Base-by-base conservation (phyloP, 2,797 vertebrate species). In the Chrysocyon brachyurus region DNA sequence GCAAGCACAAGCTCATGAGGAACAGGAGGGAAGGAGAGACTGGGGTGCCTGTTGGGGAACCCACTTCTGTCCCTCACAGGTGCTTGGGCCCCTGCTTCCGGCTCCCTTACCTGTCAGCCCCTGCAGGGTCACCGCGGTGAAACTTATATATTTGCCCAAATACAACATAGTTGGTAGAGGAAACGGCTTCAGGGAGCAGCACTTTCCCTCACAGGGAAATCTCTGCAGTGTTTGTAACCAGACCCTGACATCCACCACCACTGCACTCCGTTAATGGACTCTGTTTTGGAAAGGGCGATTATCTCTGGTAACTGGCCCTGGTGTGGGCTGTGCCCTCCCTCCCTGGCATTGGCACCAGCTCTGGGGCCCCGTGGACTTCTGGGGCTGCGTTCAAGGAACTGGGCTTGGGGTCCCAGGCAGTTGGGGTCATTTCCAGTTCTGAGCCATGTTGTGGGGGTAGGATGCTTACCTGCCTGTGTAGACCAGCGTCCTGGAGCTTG, bases 231-330 rank as follows among this genome's bases (percentile, higher is more conserved):
- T 54, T 61, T 49, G 0, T 59, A n/a, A 33, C 61, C 46, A 1
- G n/a, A 28, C 36, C 64, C 52, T 0, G 1, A 11, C 68, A 9
- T 9, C 12, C 5, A 8, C 66, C 57, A 3, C 5, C 33, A 0
- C 0, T 22, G 81, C 40, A 6, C 24, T 81, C 57, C 6, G 0
- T 28, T 31, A 8, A 6, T 0, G 46, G 78, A 1, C 46, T 24
- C 11, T 1, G 4, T 24, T 70, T 90, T 3, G 52, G 87, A 16
- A 56, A 24, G 88, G 79, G 28, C 2, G 0, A 1, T 17, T 77
- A n/a, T 54, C 73, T 36, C 66, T 17, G 73, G 59, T 15, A 4
- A 4, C 59, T 1, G 6, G 57, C 33, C 81, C 36, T 0, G 1
- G 19, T 3, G 2, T 26, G 17, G 40, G n/a, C 10, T 1, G 12